Conservation (phyloP, 1,140 invertebrate species). For the Calliphora vicina region DNA sequence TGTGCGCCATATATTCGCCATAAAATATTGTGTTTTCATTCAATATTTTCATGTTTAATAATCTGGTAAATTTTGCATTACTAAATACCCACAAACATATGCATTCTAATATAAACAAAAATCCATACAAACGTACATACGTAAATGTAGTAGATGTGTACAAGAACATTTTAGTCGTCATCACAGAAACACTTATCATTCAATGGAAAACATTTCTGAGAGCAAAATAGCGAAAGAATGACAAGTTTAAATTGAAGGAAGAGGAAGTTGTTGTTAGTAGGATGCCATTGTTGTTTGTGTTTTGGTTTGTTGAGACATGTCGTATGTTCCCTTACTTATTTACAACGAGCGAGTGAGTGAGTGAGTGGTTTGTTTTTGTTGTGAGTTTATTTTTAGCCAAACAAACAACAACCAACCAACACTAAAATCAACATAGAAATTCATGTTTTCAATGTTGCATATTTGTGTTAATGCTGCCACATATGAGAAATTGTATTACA, state of each 20-base stretch:
- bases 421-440: neutral
- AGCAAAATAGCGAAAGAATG: neutral
- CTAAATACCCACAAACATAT: too few species aligned
- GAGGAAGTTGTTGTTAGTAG: neutral
- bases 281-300: neutral
- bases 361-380: neutral
- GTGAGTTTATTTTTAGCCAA: neutral
- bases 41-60: too few species aligned
- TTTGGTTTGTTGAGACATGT: neutral
- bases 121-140: too few species aligned
- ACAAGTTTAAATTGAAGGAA: neutral
- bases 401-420: neutral
- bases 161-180: neutral
- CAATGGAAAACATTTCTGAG: neutral
- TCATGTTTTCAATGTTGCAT: constrained; percentile 9
- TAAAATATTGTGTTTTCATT: too few species aligned
- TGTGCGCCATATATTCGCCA: too few species aligned
- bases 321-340: neutral
- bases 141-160: too few species aligned
- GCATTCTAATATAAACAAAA: too few species aligned
- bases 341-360: neutral
- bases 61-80: too few species aligned
- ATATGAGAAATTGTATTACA: neutral
- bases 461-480: neutral
- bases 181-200: neutral